Evolutionary conservation across 2,888 invertebrate species (phyloP), one percentile per base, ranked within the genome.

Genomic region (Eutolmus rufibarbis): DNA sequence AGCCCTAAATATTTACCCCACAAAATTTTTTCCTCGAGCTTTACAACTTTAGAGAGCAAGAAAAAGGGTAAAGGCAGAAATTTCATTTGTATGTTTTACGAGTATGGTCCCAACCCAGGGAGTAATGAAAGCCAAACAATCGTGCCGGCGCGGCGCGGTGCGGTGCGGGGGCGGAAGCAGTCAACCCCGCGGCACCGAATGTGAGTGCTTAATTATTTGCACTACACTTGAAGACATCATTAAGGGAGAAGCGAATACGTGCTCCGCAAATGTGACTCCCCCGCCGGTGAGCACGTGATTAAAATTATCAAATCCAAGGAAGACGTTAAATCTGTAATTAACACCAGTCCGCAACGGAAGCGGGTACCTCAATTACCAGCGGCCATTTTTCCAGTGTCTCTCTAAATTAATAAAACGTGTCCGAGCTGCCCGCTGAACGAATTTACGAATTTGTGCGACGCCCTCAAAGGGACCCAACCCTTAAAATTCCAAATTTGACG

Each of bases 361-460:
- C 78, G 74, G 86, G 85, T 79, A 87, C 85, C 51, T 87, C 86
- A 79, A 88, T 87, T 88, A 74, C 74, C 77, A 86, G 66, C 79
- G 87, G 85, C 77, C 85, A 88, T 87, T 87, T 74, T 46, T 86
- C 34, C 57, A 51, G 19, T 86, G 74, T 88, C 77, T 81, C 79
- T 81, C 86, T 87, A 88, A 88, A 88, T 88, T 88, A 88, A 86
- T 81, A 88, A 88, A 88, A 87, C 88, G 87, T 88, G 88, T 84
- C 78, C 87, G 37, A 88, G 74, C 88, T 74, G 77, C 76, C 46
- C 74, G 74, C 19, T 74, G 56, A 19, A 40, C 12, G 40, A 40
- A 40, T 40, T 40, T 40, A 74, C 51, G 85, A 85, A 85, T 87
- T 19, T 74, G 31, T 66, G 84, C n/a, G 66, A 87, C 28, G 56